phyloP scores from a whole-genome alignment of 2,888 invertebrate genomes.

The Helobdella robusta region DNA sequence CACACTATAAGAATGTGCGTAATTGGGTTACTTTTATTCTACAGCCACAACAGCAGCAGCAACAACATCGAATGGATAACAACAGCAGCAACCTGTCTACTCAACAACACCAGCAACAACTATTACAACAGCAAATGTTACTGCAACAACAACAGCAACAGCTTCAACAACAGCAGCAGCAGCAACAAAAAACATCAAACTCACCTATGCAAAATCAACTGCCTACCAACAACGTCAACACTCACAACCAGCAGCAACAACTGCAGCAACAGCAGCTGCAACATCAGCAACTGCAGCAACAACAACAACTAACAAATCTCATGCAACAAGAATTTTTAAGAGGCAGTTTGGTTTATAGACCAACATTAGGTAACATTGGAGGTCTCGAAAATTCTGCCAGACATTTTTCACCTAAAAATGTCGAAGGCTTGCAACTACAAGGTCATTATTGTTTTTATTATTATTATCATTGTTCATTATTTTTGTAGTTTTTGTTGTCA shows the following conservation, averaged over 20 bases:
- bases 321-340: too few species aligned
- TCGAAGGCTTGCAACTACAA: too few species aligned
- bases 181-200: conserved; percentile 18
- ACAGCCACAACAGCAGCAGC: conserved; percentile 32
- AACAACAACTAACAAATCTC: neutral
- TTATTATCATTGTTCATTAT: too few species aligned
- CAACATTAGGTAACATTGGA: too few species aligned
- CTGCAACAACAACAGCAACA: too few species aligned
- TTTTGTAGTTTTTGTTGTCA: too few species aligned
- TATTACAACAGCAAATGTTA: neutral
- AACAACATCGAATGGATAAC: neutral
- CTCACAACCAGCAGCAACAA: conserved; percentile 21
- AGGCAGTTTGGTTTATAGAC: too few species aligned
- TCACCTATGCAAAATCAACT: neutral
- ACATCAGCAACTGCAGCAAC: neutral
- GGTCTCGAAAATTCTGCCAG: too few species aligned
- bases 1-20: too few species aligned
- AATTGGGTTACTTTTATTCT: too few species aligned
- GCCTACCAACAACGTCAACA: conserved; percentile 6
- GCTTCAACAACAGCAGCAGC: conserved; percentile 12
- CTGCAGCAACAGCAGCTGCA: neutral
- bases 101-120: neutral
- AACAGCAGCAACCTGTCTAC: neutral
- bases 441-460: too few species aligned
- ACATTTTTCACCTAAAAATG: too few species aligned